A percentile compares a stretch with the other conserved stretches of the same genome.
Evolutionary conservation across 2,888 invertebrate species (phyloP).

Genomic region (Idaea dimidiata): DNA sequence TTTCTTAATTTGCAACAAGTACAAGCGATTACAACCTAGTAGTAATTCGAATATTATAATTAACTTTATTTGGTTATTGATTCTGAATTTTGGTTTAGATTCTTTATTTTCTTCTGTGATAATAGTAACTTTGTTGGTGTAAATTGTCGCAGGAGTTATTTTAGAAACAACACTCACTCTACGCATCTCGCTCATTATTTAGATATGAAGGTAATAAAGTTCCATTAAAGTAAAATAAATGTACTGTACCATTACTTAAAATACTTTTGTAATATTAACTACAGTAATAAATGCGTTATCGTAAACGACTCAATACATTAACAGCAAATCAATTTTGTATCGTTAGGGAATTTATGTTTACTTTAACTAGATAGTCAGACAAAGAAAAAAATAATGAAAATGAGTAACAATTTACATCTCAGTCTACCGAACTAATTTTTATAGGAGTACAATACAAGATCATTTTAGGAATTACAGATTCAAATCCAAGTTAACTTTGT

Average conservation of each 20-base stretch:
- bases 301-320: not conserved
- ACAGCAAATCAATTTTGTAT: not conserved
- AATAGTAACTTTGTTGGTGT: not conserved
- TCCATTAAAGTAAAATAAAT: not conserved
- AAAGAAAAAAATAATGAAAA: too few species aligned
- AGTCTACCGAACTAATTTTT: too few species aligned
- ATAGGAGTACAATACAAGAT: too few species aligned
- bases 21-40: not conserved
- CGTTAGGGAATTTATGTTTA: too few species aligned
- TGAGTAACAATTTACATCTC: too few species aligned
- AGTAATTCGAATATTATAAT: not conserved
- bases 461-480: too few species aligned
- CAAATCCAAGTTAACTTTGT: not conserved
- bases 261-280: not conserved
- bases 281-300: not conserved
- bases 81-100: not conserved
- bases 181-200: not conserved
- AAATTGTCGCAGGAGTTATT: not conserved
- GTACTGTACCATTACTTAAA: not conserved
- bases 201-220: not conserved
- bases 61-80: not conserved
- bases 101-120: not conserved
- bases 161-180: not conserved
- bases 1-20: not conserved
- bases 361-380: too few species aligned